These are phyloP conservation scores for Alauda arvensis DNA, from an alignment of 2,797 vertebrate genomes.

Conservation along the genomic window DNA sequence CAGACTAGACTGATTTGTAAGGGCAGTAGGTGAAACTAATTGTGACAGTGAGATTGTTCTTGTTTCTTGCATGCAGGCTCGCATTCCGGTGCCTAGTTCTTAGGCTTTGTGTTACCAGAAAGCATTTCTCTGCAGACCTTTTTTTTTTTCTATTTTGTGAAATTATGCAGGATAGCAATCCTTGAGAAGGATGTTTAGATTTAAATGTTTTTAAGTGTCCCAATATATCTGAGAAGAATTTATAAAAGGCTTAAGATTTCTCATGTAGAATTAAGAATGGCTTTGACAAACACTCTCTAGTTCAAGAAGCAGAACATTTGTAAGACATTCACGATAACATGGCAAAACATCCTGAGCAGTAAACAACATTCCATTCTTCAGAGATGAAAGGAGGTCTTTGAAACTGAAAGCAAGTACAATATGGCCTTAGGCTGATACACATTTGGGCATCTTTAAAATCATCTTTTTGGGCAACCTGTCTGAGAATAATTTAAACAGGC, in stretches of 20 bases:
- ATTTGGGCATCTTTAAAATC: constrained; percentile 59
- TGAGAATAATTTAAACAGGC: constrained; percentile 53
- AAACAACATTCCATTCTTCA: constrained; percentile 66
- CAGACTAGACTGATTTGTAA: background rate
- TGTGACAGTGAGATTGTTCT: background rate
- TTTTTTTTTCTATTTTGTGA: background rate
- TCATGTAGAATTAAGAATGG: constrained; percentile 19
- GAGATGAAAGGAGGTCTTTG: constrained; percentile 63
- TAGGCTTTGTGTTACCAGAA: background rate
- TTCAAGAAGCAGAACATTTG: constrained; percentile 56
- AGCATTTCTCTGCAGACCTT: background rate
- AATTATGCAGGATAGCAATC: background rate
- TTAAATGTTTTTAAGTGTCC: background rate
- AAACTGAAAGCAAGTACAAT: constrained; percentile 53
- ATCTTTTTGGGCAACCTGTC: constrained; percentile 59
- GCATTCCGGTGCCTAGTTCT: background rate
- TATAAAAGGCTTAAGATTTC: constrained; percentile 40
- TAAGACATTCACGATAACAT: constrained; percentile 47
- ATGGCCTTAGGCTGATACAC: constrained; percentile 44
- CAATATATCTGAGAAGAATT: constrained; percentile 11
- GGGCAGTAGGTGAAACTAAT: background rate
- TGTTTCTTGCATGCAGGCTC: background rate
- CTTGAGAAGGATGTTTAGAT: constrained; percentile 24
- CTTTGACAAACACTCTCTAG: constrained; percentile 30
- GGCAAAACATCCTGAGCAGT: constrained; percentile 61